These are phyloP conservation scores for Palythoa grandis DNA, from an alignment of 92 coral and sea anemone genomes.

Conservation along the genomic window DNA sequence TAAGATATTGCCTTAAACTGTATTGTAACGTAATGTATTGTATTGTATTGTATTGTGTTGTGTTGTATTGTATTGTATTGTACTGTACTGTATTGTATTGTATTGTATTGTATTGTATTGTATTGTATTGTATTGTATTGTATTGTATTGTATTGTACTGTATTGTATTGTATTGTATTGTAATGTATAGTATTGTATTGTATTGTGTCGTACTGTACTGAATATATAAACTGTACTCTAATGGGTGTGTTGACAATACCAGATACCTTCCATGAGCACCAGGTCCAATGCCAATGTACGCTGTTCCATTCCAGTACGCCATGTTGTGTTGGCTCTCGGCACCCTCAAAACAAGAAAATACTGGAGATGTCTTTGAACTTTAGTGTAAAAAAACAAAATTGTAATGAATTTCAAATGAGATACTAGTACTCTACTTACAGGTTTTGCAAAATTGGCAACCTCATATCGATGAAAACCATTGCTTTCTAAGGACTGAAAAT, in stretches of 20 bases:
- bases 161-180: no score
- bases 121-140: no score
- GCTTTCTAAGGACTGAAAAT: conserved; percentile 52
- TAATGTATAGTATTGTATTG: background rate
- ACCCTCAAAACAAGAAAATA: conserved; percentile 53
- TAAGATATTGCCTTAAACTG: no score
- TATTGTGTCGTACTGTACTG: background rate
- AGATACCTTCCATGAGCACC: conserved; percentile 83
- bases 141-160: no score
- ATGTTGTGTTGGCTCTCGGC: conserved; percentile 77
- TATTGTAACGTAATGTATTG: background rate
- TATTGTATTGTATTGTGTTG: no score
- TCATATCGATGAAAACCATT: conserved; percentile 76
- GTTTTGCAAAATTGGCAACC: conserved; percentile 81
- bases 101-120: no score
- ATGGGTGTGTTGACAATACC: background rate
- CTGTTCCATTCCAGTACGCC: conserved; percentile 74
- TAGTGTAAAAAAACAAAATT: background rate
- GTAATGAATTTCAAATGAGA: background rate
- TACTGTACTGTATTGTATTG: no score
- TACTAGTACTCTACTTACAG: conserved; percentile 56
- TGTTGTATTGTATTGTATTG: no score
- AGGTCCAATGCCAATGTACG: conserved; percentile 82
- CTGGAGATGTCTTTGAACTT: background rate
- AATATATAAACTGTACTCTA: background rate